Base-by-base conservation (phyloP, 2,888 invertebrate species). In the Torymus auratus region DNA sequence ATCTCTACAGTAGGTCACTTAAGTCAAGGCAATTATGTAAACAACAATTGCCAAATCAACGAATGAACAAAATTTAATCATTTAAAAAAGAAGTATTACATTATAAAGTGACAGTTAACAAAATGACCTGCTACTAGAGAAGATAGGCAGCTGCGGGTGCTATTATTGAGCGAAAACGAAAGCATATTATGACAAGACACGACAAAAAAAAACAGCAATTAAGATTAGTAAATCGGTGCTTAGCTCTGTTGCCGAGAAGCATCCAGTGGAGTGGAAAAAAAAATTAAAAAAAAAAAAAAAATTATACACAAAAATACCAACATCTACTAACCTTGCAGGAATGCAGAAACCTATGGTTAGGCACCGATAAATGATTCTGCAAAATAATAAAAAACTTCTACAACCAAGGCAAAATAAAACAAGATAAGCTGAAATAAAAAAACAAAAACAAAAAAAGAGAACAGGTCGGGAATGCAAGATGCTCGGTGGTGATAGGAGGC, bases 321-420 rank as follows among this genome's bases (percentile, higher is more conserved):
- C 76, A 75, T 86, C 85, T 89, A 92, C 93, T 92, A 92, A 96
- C 95, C 95, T 95, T 95, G 93, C 93, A 94, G 92, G 94, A 94
- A 93, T 95, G 95, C 90, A 94, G 95, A 93, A 94, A 95, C 94
- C 95, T 95, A 95, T 94, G 94, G 94, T 94, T 95, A 93, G 95
- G 95, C 94, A 95, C 95, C 94, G 95, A 95, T 94, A 96, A 95
- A 94, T 95, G 95, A 93, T 94, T 95, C 95, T 95, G 95, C 93
- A 95, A 95, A 95, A 95, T 90, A 91, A 92, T 91, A 91, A 89
- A 78, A 58, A 82, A 91, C 91, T 91, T 91, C 94, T 93, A 94
- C 90, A 91, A 91, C 89, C 90, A 90, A 90, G 91, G 92, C 91
- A 91, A 91, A 93, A 93, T 92, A 92, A 92, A 92, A 92, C 87